phyloP scores from a whole-genome alignment of 2,113 vertebrate species.

The Phrynocephalus versicolor region DNA sequence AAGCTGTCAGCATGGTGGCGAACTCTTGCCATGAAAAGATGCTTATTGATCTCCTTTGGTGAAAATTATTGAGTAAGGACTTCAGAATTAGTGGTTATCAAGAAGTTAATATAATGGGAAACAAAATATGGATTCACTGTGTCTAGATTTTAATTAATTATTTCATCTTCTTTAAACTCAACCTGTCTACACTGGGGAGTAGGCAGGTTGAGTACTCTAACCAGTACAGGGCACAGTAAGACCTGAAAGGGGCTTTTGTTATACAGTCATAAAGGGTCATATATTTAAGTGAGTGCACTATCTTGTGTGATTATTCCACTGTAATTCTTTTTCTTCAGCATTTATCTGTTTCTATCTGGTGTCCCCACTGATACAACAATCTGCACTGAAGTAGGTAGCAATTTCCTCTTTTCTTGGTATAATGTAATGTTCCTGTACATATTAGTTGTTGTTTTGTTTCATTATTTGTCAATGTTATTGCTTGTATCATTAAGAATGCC shows the following conservation, averaged over 20 bases:
- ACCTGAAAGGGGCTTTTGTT: too few species aligned
- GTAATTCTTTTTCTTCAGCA: conserved; percentile 66
- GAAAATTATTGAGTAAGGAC: background rate
- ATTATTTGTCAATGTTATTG: background rate
- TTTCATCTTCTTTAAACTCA: too few species aligned
- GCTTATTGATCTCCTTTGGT: background rate
- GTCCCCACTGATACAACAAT: conserved; percentile 83
- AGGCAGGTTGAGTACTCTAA: too few species aligned
- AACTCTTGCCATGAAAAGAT: background rate
- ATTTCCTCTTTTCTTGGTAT: background rate
- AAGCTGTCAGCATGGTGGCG: conserved; percentile 6
- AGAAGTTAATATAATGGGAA: background rate
- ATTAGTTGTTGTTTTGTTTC: background rate
- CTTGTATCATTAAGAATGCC: background rate
- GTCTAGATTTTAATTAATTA: too few species aligned
- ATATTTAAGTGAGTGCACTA: too few species aligned
- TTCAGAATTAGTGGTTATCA: background rate
- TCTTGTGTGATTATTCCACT: background rate
- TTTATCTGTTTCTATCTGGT: conserved; percentile 85
- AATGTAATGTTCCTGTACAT: background rate
- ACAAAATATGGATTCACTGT: too few species aligned
- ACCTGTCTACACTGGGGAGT: too few species aligned
- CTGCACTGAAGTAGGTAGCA: conserved; percentile 80
- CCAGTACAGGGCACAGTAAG: too few species aligned
- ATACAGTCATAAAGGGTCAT: too few species aligned